Evolutionary conservation across 2,888 invertebrate species (phyloP).

Genomic region (Embidobia sp.): DNA sequence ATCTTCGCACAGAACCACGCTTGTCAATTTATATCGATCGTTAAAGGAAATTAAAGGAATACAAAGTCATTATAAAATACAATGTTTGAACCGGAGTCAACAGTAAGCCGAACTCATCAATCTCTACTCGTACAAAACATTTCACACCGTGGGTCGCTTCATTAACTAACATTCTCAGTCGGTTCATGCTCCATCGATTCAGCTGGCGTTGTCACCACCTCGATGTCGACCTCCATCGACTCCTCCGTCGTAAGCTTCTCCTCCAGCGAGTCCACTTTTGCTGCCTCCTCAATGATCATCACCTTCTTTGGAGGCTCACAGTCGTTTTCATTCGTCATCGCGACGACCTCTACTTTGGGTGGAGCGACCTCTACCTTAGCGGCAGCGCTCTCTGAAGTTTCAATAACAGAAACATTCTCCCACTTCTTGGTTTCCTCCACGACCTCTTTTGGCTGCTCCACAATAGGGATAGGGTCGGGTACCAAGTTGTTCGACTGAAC

Average conservation of each 20-base stretch:
- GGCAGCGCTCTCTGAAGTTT: neutral
- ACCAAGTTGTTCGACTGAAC: slow-evolving; percentile 71
- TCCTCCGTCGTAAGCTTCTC: slow-evolving; percentile 69
- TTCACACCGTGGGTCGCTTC: slow-evolving; percentile 68
- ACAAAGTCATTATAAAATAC: too few relatives aligned
- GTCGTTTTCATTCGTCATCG: slow-evolving; percentile 8
- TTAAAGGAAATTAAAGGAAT: too few relatives aligned
- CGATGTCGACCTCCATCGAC: slow-evolving; percentile 78
- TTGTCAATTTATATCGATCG: slow-evolving; percentile 39
- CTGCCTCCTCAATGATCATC: slow-evolving; percentile 37
- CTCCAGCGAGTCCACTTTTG: neutral
- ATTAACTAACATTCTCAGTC: slow-evolving; percentile 73
- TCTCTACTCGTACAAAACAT: slow-evolving; percentile 26
- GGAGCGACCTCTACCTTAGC: neutral
- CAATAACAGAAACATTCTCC: slow-evolving; percentile 9
- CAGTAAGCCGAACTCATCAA: neutral
- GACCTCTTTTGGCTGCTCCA: slow-evolving; percentile 74
- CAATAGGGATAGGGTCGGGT: slow-evolving; percentile 75
- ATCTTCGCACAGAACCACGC: slow-evolving; percentile 32
- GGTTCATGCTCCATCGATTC: slow-evolving; percentile 80
- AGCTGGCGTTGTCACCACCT: slow-evolving; percentile 72
- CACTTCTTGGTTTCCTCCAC: slow-evolving; percentile 31
- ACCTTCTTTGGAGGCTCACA: slow-evolving; percentile 44
- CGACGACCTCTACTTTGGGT: slow-evolving; percentile 17
- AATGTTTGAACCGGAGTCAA: too few relatives aligned